Evolutionary conservation across 2,888 invertebrate genomes (phyloP), one percentile per base, ranked within the genome.

Genomic region (Pseudococcus jackbeardsleyi): DNA sequence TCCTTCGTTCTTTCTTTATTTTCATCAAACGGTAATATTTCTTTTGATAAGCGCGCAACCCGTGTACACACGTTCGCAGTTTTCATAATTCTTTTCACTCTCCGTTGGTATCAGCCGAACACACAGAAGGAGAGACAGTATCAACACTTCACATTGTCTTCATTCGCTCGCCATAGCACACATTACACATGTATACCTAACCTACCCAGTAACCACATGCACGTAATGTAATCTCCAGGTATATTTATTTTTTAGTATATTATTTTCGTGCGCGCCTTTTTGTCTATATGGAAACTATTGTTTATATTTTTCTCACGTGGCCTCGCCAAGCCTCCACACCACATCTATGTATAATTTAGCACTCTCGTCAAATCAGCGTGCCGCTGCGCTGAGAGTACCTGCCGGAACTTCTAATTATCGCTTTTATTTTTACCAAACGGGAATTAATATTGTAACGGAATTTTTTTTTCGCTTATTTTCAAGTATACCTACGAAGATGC

Each of bases 61-160:
- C 59, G n/a, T 33, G n/a, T 33, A 33, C 33, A 72, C 68, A 72
- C 68, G 68, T 72, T 72, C 26, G 68, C 68, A 72, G 26, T 72
- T 72, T 72, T 72, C 68, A 72, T 72, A 72, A 72, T 72, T 72
- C 68, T 26, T 72, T 72, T 72, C 68, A 72, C 68, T 72, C 68
- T 72, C 68, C 12, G 11, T 72, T 33, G 1, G 12, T 19, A 19
- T n/a, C 50, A 8, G n/a, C 50, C 11, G 15, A 8, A 46, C 9
- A 5, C 12, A 46, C 9, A 11, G 8, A 5, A 50, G 50, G 19
- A 72, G 68, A 72, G 68, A 72, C 59, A 72, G 12, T 33, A 72
- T 72, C 68, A 26, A 72, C 33, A 72, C 33, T 59, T 19, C 59
- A 59, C 68, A 72, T 72, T 72, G 68, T 72, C 59, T 59, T 33